Evolutionary conservation across 2,797 vertebrate species (phyloP).

Genomic region (Antrozous pallidus): DNA sequence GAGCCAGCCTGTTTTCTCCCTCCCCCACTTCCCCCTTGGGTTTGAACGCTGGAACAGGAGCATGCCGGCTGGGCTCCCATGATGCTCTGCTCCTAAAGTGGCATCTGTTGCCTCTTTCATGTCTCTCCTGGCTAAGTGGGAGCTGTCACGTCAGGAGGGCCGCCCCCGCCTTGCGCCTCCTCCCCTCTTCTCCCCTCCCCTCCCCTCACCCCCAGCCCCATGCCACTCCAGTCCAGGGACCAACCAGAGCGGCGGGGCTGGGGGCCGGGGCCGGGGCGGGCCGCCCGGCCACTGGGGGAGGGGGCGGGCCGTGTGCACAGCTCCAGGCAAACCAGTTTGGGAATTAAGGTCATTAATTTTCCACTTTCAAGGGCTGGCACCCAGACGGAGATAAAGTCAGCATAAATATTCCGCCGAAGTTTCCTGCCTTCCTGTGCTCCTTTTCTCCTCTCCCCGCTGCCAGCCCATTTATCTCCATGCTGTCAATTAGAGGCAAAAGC

Average conservation of each 20-base stretch:
- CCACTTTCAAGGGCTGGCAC: constrained; percentile 99
- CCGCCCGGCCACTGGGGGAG: constrained; percentile 75
- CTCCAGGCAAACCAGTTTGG: constrained; percentile 99
- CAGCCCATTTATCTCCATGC: constrained; percentile 99
- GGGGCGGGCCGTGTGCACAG: constrained; percentile 90
- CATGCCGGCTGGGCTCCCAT: constrained; percentile 90
- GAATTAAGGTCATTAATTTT: constrained; percentile 99
- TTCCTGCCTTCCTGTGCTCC: constrained; percentile 93
- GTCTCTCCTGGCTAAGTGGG: constrained; percentile 96
- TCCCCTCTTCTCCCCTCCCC: constrained; percentile 81
- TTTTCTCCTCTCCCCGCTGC: constrained; percentile 93
- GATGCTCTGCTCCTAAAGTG: constrained; percentile 97
- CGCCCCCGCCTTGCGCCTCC: constrained; percentile 84
- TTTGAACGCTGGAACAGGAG: constrained; percentile 76
- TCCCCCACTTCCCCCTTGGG: constrained; percentile 68
- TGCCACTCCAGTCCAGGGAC: not conserved
- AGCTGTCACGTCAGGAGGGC: constrained; percentile 98
- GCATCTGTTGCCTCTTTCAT: constrained; percentile 99
- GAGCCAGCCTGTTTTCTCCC: constrained; percentile 56
- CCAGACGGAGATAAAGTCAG: constrained; percentile 99
- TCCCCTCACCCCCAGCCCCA: constrained; percentile 67
- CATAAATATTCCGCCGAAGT: constrained; percentile 99
- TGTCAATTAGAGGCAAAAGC: constrained; percentile 99
- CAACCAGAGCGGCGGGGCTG: constrained; percentile 58
- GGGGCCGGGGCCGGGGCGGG: constrained; percentile 87